Conservation (phyloP, 2,888 invertebrate species). For the Glyphotaelius pellucidus region DNA sequence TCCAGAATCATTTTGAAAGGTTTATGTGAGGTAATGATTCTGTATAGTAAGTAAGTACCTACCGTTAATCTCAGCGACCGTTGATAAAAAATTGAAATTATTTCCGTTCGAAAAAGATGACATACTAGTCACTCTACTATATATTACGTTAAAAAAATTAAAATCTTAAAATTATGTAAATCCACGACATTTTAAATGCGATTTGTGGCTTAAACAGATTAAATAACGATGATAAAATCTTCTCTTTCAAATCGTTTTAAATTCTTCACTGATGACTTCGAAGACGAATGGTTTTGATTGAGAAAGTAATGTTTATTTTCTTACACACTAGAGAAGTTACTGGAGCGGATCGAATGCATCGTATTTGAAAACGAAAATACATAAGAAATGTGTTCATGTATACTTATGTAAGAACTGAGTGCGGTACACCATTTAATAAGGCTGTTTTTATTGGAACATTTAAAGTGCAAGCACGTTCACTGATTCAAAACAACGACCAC, state of each 20-base stretch:
- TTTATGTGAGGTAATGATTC: too few species aligned
- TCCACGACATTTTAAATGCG: too few species aligned
- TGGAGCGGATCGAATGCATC: conserved; percentile 2
- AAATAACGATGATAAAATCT: neutral
- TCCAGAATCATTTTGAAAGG: too few species aligned
- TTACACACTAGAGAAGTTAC: neutral
- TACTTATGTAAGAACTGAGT: neutral
- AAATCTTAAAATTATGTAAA: too few species aligned
- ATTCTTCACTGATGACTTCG: neutral
- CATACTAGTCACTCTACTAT: too few species aligned
- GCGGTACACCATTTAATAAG: neutral
- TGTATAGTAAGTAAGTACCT: too few species aligned
- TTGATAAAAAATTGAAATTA: too few species aligned
- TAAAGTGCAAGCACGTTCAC: neutral
- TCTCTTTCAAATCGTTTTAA: neutral
- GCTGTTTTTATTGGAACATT: neutral
- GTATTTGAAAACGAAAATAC: neutral
- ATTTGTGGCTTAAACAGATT: neutral
- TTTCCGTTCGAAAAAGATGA: too few species aligned
- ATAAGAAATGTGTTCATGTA: neutral
- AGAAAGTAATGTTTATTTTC: neutral
- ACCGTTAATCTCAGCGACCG: too few species aligned
- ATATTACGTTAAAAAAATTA: too few species aligned
- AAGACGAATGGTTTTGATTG: neutral
- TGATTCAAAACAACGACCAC: neutral